Conservation (phyloP, 1,140 invertebrate species). For the Drosophila trapezifrons region DNA sequence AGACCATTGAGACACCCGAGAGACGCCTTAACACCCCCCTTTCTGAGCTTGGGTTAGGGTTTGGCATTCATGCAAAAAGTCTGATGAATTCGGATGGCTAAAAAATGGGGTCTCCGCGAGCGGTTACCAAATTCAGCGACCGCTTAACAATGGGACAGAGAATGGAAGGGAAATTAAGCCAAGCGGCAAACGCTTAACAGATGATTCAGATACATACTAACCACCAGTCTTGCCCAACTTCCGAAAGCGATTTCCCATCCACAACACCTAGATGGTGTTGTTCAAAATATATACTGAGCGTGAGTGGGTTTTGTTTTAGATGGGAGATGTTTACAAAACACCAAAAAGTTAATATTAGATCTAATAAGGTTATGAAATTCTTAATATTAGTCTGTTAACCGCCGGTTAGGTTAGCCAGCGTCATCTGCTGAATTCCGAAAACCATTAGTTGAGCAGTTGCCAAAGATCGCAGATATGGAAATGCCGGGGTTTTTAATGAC, state of each 20-base stretch:
- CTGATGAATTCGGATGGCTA: not conserved
- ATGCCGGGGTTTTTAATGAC: slow-evolving; percentile 3
- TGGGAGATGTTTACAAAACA: slow-evolving; percentile 9
- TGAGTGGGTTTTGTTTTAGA: slow-evolving; percentile 29
- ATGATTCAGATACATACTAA: slow-evolving; percentile 48
- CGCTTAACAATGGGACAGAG: slow-evolving; percentile 53
- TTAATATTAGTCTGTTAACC: not conserved
- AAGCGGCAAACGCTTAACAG: slow-evolving; percentile 44
- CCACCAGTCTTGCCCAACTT: slow-evolving; percentile 61
- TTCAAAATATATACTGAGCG: slow-evolving; percentile 3
- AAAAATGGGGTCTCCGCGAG: slow-evolving; percentile 1
- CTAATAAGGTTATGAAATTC: slow-evolving; percentile 22
- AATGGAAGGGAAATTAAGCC: slow-evolving; percentile 27
- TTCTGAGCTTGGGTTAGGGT: not conserved
- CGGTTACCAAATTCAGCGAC: slow-evolving; percentile 35
- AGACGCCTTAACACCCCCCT: slow-evolving; percentile 19
- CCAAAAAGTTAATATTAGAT: slow-evolving; percentile 15
- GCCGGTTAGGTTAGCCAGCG: not conserved
- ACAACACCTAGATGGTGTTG: slow-evolving; percentile 40
- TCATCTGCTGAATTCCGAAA: slow-evolving; percentile 1
- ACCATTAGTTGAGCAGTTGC: not conserved
- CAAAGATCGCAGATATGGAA: slow-evolving; percentile 5
- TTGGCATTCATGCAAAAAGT: slow-evolving; percentile 22
- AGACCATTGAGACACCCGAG: slow-evolving; percentile 16
- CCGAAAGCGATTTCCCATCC: slow-evolving; percentile 62